These are phyloP conservation scores for Conus canariensis DNA, from an alignment of 2,888 invertebrate genomes.

Conservation along the genomic window DNA sequence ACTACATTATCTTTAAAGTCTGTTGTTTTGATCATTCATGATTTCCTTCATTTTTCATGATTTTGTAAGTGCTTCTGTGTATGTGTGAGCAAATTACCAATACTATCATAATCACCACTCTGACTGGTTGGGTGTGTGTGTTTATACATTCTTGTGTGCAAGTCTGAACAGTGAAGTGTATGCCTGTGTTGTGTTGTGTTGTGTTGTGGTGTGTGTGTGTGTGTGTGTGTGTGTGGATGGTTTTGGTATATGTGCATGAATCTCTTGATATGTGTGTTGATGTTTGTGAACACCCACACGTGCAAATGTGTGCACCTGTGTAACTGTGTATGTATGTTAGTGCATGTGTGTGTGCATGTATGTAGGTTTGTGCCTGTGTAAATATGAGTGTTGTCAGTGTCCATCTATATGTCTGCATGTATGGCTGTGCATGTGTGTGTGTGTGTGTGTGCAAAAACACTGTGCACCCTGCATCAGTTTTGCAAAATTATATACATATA, in stretches of 20 bases:
- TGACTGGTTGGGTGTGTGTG: too few species aligned
- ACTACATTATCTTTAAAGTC: too few species aligned
- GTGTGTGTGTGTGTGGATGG: neutral
- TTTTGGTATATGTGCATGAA: neutral
- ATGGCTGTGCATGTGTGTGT: slow-evolving; percentile 10
- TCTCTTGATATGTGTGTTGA: too few species aligned
- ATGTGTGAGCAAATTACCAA: neutral
- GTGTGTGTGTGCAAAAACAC: neutral
- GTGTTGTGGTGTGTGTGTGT: neutral
- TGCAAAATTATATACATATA: neutral
- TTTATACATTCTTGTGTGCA: neutral
- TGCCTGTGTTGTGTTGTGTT: neutral
- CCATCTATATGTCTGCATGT: neutral
- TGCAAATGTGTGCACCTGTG: neutral
- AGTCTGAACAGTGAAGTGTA: neutral
- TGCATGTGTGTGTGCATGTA: neutral
- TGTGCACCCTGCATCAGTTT: too few species aligned
- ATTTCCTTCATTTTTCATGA: too few species aligned
- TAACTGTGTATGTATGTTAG: neutral
- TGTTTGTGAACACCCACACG: too few species aligned
- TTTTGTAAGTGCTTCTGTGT: neutral
- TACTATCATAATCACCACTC: too few species aligned
- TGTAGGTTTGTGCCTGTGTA: neutral
- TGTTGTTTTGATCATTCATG: too few species aligned
- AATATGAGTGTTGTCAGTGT: neutral